Base-by-base conservation (phyloP, 2,888 invertebrate species). In the Cyaniris semiargus region DNA sequence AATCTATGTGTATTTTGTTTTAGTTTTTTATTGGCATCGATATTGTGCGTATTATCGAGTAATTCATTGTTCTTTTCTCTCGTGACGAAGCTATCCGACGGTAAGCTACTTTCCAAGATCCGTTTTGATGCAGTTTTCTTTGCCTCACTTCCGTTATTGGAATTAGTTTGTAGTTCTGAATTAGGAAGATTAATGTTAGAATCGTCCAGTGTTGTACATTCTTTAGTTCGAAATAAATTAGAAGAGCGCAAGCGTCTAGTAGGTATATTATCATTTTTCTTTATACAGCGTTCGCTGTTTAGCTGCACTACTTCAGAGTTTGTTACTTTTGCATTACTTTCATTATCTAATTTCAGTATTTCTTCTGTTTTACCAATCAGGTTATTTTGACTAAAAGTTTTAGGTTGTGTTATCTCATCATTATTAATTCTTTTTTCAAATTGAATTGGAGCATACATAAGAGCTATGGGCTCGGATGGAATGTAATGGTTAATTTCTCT, bases 381-480 rank as follows among this genome's bases (percentile, higher is more conserved):
- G 15, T 74, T 53, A 53, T 74, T 27, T 27, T 18, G 23, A 48
- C 5, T 27, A 74, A 18, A 15, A 23, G 13, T 48, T 13, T 1
- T 77, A 58, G 53, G 70, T 77, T 58, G 82, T 80, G 81, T 82
- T 77, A 84, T 82, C 38, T 77, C 81, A 31, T 81, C 78, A 44
- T 74, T 72, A 27, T 27, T 44, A 15, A 70, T 74, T 13, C 44
- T 78, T 80, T 60, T 38, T 34, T 18, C n/a, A 34, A n/a, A 23
- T 70, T 78, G 77, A 60, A 83, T 79, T 38, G 90, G 87, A 56
- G 81, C 78, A 81, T 90, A 92, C 18, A 82, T 81, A 53, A 93
- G 83, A 15, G 91, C 85, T 78, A 93, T 93, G 0, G 88, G 83
- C 70, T 85, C 83, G 58, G 82, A 79, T 70, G 81, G 79, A 78